Evolutionary conservation across 2,113 vertebrate genomes (phyloP).

Genomic region (Neolamprologus sp.): DNA sequence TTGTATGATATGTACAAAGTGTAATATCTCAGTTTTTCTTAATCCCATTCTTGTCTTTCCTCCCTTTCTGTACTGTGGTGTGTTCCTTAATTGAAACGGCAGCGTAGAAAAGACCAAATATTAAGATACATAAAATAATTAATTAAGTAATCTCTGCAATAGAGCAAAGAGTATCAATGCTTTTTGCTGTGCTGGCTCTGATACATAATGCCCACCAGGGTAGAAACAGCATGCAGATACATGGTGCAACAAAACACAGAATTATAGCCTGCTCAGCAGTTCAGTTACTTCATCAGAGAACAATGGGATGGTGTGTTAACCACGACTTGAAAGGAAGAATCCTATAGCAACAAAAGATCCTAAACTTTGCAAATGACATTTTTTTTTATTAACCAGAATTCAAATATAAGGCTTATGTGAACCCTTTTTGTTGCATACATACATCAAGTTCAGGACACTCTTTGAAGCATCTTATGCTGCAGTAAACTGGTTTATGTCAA

Average conservation of each 20-base stretch:
- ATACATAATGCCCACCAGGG: not conserved
- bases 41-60: not conserved
- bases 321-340: not conserved
- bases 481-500: not conserved
- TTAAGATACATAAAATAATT: not conserved
- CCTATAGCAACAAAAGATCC: not conserved
- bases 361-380: not conserved
- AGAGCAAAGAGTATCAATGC: not conserved
- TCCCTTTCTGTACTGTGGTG: not conserved
- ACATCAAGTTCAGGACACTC: not conserved
- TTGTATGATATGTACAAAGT: not conserved
- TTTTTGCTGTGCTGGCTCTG: not conserved
- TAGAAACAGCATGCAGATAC: not conserved
- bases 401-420: not conserved
- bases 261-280: slow-evolving; percentile 3
- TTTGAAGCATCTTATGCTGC: not conserved
- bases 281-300: not conserved
- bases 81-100: not conserved
- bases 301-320: not conserved
- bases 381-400: not conserved
- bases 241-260: not conserved
- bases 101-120: not conserved
- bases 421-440: not conserved
- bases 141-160: not conserved
- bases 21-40: not conserved